Evolutionary conservation across 2,113 vertebrate species (phyloP).

Genomic region (Rousettus leschenaultii): DNA sequence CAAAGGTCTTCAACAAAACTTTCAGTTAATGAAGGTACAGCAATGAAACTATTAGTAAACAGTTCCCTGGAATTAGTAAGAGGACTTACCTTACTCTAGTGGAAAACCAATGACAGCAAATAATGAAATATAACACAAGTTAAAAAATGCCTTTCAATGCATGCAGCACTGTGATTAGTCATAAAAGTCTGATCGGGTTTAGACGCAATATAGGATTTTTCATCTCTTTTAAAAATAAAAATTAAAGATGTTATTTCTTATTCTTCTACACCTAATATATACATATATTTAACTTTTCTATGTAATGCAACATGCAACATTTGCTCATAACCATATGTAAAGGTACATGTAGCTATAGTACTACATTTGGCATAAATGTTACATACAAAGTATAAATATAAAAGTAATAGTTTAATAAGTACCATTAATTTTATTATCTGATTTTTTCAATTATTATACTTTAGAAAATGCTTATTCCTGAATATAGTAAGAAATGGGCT

Average conservation of each 20-base stretch:
- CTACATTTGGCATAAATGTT: conserved; percentile 85
- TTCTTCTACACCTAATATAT: conserved; percentile 68
- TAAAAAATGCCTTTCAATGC: conserved; percentile 96
- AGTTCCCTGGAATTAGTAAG: conserved; percentile 66
- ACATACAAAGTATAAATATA: conserved; percentile 65
- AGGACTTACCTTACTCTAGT: conserved; percentile 99
- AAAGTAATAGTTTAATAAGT: conserved; percentile 56
- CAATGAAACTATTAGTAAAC: conserved; percentile 15
- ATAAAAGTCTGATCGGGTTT: conserved; percentile 94
- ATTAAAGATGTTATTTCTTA: conserved; percentile 88
- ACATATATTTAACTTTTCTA: conserved; percentile 73
- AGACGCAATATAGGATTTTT: conserved; percentile 88
- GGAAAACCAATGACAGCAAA: conserved; percentile 98
- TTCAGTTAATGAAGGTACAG: conserved; percentile 28
- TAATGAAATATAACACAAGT: conserved; percentile 99
- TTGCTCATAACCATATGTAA: conserved; percentile 79
- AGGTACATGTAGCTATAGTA: conserved; percentile 74
- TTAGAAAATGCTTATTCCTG: conserved; percentile 66
- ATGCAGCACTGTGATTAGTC: conserved; percentile 94
- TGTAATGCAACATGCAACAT: conserved; percentile 84
- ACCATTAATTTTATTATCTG: conserved; percentile 58
- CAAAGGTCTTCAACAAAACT: conserved; percentile 11
- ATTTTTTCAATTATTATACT: conserved; percentile 54
- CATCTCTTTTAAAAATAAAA: conserved; percentile 90
- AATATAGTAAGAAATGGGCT: conserved; percentile 61